Evolutionary conservation across 2,113 vertebrate species (phyloP).

Genomic region (Cavia aperea): DNA sequence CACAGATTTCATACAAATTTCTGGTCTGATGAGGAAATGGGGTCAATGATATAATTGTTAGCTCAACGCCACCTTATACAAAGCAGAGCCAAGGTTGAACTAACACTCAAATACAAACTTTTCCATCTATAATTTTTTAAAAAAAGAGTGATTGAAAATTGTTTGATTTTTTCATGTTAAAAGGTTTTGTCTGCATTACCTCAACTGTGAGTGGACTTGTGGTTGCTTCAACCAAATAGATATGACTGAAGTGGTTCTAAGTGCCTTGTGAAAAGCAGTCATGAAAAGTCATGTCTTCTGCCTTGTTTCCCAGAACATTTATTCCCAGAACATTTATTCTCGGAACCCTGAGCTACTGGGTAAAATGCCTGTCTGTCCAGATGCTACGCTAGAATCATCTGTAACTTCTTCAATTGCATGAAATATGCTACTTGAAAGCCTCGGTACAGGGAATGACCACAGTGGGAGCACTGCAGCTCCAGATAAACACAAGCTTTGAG

Average conservation of each 20-base stretch:
- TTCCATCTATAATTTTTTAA: neutral
- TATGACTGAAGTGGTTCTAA: neutral
- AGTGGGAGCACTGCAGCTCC: neutral
- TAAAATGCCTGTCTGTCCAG: neutral
- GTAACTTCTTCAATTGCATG: no score
- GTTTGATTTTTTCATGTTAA: neutral
- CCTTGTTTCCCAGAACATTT: neutral
- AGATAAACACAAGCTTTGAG: neutral
- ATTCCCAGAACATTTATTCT: neutral
- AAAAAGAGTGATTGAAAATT: slow-evolving; percentile 4
- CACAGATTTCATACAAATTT: neutral
- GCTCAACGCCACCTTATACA: neutral
- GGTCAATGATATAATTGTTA: neutral
- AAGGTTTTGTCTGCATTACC: neutral
- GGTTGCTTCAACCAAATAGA: neutral
- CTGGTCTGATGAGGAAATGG: neutral
- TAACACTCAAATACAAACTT: neutral
- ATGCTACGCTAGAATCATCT: neutral
- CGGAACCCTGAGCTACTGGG: neutral
- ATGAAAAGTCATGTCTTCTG: neutral
- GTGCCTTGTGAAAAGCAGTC: neutral
- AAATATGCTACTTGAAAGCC: neutral
- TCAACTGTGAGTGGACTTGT: neutral
- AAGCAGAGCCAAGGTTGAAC: neutral
- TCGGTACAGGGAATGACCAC: neutral